Evolutionary conservation across 2,888 invertebrate genomes (phyloP), one percentile per base, ranked within the genome.

Genomic region (Glaucopsyche alexis): DNA sequence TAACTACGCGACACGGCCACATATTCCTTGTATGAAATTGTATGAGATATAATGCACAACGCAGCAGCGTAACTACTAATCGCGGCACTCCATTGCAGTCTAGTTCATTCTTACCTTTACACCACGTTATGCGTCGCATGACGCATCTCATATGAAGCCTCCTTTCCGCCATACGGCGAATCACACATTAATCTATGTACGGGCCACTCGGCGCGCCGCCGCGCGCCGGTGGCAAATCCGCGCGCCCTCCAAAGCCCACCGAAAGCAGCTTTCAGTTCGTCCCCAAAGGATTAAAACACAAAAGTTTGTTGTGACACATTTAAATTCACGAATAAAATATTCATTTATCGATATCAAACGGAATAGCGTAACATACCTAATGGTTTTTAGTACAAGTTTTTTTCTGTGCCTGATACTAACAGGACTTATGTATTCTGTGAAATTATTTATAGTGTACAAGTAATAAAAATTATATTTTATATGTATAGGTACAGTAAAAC

Each of bases 191-290:
- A 76, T 76, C 72, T 75, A 73, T 66, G 73, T 73, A 75, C 82
- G 82, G 81, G 79, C 80, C 60, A 60, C 60, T 60, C 29, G 80
- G 79, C 74, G 74, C n/a, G n/a, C n/a, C n/a, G n/a, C n/a, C n/a
- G 74, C 75, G 76, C 75, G 14, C 0, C 19, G 52, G 19, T 9
- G 55, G 55, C 55, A 87, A 89, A 90, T 87, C 88, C 86, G 84
- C 81, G 80, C 78, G 81, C 83, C 82, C 81, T 87, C 88, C 84
- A 87, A 89, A 87, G 84, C 85, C 83, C 81, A 80, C 83, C 82
- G 77, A 89, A 90, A 89, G 87, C 89, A 81, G 88, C 87, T 89
- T 87, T 85, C 84, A 89, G 86, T 87, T 88, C 84, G 87, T 86
- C 83, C 83, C 84, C 84, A 85, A 85, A 80, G 87, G 88, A 89